Evolutionary conservation across 2,797 vertebrate genomes (phyloP), one percentile per base, ranked within the genome.

Genomic region (Sebastes dallii): DNA sequence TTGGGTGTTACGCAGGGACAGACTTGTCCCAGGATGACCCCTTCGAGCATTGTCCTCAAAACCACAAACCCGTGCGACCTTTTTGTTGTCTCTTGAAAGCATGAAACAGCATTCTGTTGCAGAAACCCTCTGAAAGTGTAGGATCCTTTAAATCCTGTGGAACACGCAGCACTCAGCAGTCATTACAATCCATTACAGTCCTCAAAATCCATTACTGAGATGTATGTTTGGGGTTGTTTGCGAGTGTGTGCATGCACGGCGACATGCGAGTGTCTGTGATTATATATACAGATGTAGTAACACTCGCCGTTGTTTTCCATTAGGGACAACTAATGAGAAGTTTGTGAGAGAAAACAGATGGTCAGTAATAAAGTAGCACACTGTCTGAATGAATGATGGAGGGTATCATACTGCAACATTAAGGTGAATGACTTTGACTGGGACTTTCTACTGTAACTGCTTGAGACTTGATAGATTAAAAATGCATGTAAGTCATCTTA

Each of bases 171-270:
- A 34, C 78, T 89, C 81, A 46, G 66, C 39, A 60, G 60, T 84
- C 75, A 74, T 91, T 90, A 75, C 11, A 72, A 68, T 71, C 82
- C 79, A 89, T 91, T 87, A 91, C 61, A 71, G 66, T 78, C 72
- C 70, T 86, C 65, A 79, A 86, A 87, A 83, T 80, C 86, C 84
- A 91, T 92, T 89, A 83, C 60, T 22, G 46, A 78, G 60, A 84
- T 13, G 71, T 3, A 55, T 34, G 68, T 75, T 70, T 50, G 55
- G 22, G 4, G 60, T 71, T 58, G 61, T 29, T 22, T 74, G 30
- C 39, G n/a, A 54, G 50, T 75, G 70, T 46, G 74, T 72, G 29
- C 10, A 34, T 81, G 62, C 11, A 66, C 4, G 10, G 42, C 22
- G 52, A 7, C 54, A 50, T 76, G 58, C 1, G 8, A 24, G 50